Conservation (phyloP, 2,113 vertebrate genomes). For the Scartelaos histophorus region DNA sequence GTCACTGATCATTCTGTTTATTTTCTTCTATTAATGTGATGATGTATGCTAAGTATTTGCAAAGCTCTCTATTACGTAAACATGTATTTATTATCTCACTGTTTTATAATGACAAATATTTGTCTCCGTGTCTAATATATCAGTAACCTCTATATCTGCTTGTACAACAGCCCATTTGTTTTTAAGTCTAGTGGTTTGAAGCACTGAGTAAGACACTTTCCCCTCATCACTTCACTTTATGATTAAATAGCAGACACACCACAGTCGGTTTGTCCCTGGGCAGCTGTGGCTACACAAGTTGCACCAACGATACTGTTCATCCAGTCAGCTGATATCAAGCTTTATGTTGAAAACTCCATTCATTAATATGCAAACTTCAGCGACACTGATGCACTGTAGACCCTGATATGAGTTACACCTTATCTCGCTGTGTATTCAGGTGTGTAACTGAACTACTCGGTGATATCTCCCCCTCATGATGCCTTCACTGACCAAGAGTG, state of each 20-base stretch:
- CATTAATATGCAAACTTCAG: not conserved
- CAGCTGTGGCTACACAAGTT: not conserved
- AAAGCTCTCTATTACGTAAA: not conserved
- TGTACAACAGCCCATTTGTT: not conserved
- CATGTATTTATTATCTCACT: not conserved
- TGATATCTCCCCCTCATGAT: not conserved
- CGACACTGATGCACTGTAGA: slow-evolving; percentile 25
- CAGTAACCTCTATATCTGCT: too few relatives aligned
- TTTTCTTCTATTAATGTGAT: not conserved
- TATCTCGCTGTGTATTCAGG: slow-evolving; percentile 32
- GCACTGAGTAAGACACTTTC: not conserved
- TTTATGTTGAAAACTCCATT: not conserved
- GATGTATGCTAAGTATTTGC: not conserved
- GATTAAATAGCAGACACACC: not conserved
- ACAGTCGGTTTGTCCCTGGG: not conserved
- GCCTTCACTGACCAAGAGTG: slow-evolving; percentile 11
- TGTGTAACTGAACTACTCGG: slow-evolving; percentile 33
- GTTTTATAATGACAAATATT: not conserved
- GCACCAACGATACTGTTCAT: not conserved
- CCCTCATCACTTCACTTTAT: not conserved
- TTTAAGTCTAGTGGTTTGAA: not conserved
- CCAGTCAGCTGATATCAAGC: not conserved
- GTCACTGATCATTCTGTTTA: not conserved
- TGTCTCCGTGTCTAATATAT: too few relatives aligned
- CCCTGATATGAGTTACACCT: slow-evolving; percentile 3